These are phyloP conservation scores for Scalopus aquaticus DNA, from an alignment of 2,113 vertebrate genomes.

Conservation along the genomic window DNA sequence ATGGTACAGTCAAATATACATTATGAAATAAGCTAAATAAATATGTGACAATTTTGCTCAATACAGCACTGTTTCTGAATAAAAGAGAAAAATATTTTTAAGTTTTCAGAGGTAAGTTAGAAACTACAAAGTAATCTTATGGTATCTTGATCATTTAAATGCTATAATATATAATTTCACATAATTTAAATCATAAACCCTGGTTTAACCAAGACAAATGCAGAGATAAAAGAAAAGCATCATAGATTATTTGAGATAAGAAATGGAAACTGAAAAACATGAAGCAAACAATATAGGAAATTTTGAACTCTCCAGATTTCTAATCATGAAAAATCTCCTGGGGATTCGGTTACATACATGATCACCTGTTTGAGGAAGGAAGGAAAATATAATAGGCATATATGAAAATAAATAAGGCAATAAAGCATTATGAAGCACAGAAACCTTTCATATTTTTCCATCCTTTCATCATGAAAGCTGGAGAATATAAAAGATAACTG, in stretches of 20 bases:
- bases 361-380: neutral
- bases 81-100: neutral
- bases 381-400: neutral
- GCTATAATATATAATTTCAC: neutral
- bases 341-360: neutral
- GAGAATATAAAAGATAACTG: neutral
- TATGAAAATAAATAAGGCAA: neutral
- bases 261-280: neutral
- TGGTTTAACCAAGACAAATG: neutral
- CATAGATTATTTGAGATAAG: neutral
- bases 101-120: neutral
- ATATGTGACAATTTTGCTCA: neutral
- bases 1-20: neutral
- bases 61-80: neutral
- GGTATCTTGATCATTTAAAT: neutral
- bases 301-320: neutral
- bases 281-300: neutral
- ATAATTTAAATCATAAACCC: neutral
- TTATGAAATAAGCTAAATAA: neutral
- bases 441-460: neutral
- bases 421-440: neutral
- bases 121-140: neutral
- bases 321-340: neutral
- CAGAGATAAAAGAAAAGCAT: no score
- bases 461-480: neutral